A percentile compares a stretch with the other conserved stretches of the same genome.
Evolutionary conservation across 2,797 vertebrate genomes (phyloP).

Genomic region (Amniataba percoides): DNA sequence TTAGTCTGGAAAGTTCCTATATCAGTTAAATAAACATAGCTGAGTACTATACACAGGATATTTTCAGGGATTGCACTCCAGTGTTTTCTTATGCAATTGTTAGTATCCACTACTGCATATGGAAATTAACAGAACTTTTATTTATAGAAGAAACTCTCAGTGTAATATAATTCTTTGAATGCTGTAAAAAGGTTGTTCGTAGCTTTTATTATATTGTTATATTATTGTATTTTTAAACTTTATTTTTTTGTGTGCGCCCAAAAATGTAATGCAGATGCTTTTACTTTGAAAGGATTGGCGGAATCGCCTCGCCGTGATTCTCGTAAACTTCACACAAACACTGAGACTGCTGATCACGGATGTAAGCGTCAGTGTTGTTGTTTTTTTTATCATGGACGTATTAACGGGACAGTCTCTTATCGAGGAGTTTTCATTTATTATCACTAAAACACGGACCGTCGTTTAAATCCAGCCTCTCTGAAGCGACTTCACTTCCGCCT

Average conservation of each 20-base stretch:
- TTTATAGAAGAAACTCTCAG: not conserved
- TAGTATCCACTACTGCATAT: not conserved
- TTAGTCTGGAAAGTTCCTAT: not conserved
- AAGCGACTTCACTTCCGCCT: conserved; percentile 21
- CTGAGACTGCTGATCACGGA: not conserved
- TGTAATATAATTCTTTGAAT: not conserved
- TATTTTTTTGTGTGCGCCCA: not conserved
- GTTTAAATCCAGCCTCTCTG: accelerated
- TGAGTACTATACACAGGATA: not conserved
- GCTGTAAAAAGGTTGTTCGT: too few species aligned
- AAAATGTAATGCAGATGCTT: not conserved
- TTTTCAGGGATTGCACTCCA: not conserved
- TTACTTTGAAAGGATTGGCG: conserved; percentile 57
- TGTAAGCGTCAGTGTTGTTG: accelerated
- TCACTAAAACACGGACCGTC: accelerated
- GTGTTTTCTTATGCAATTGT: not conserved
- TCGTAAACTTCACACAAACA: not conserved
- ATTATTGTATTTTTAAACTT: not conserved
- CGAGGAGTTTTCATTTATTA: accelerated
- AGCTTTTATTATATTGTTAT: not conserved
- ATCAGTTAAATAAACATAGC: not conserved
- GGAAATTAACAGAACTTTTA: not conserved
- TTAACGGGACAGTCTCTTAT: accelerated
- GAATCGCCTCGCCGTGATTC: not conserved
- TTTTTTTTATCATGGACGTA: not conserved